Evolutionary conservation across 2,797 vertebrate species (phyloP).

Genomic region (Sebastes hopkinsi): DNA sequence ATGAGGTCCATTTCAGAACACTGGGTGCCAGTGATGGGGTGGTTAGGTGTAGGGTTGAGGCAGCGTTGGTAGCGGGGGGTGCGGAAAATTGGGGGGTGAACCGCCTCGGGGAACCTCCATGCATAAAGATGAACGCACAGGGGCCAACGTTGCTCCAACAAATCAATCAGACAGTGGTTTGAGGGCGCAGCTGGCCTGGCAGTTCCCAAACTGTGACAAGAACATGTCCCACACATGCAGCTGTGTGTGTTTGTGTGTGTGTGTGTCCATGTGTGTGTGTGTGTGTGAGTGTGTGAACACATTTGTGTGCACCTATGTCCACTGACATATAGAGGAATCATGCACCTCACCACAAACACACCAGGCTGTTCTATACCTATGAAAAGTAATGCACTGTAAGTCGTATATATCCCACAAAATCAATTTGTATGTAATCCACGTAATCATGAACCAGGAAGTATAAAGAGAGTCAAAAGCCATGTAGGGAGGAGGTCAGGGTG

Average conservation of each 20-base stretch:
- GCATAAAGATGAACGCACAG: slow-evolving; percentile 71
- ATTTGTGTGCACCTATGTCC: too few relatives aligned
- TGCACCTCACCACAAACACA: background rate
- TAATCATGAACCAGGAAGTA: too few relatives aligned
- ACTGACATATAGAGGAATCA: background rate
- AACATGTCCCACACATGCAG: slow-evolving; percentile 45
- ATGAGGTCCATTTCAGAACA: slow-evolving; percentile 59
- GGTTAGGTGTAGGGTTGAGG: slow-evolving; percentile 9
- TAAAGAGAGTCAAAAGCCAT: too few relatives aligned
- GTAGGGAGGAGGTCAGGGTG: too few relatives aligned
- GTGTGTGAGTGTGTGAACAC: background rate
- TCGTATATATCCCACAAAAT: too few relatives aligned
- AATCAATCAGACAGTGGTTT: slow-evolving; percentile 70
- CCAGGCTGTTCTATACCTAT: too few relatives aligned
- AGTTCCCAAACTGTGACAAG: slow-evolving; percentile 48
- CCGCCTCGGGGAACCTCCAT: slow-evolving; percentile 42
- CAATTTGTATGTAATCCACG: too few relatives aligned
- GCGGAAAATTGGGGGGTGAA: slow-evolving; percentile 10
- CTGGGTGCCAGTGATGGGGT: slow-evolving; percentile 35
- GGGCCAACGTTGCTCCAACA: slow-evolving; percentile 52
- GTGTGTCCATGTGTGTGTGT: background rate
- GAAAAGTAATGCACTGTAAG: too few relatives aligned
- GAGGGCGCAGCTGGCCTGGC: slow-evolving; percentile 56
- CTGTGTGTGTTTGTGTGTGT: background rate
- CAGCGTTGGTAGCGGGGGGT: slow-evolving; percentile 6